Conservation (phyloP, 2,113 vertebrate species). For the Silurus meridionalis region DNA sequence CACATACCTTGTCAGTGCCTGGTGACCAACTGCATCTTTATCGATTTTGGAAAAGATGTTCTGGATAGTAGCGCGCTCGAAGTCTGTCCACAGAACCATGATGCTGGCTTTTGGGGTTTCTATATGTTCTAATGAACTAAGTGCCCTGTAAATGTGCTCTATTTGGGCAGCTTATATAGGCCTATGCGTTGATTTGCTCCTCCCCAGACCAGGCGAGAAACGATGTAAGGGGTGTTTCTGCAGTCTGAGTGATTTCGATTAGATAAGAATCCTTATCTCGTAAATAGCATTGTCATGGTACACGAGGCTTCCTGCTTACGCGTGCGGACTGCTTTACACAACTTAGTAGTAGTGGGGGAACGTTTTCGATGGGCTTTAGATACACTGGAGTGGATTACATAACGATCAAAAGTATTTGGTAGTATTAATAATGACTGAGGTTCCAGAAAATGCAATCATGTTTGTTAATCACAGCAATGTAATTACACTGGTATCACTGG, state of each 20-base stretch:
- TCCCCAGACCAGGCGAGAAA: background rate
- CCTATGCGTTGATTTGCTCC: background rate
- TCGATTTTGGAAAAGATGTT: slow-evolving; percentile 38
- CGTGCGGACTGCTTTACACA: background rate
- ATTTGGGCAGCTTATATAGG: slow-evolving; percentile 17
- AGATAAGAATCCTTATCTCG: slow-evolving; percentile 8
- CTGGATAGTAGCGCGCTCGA: slow-evolving; percentile 58
- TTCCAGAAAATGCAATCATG: background rate
- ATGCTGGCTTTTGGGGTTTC: slow-evolving; percentile 38
- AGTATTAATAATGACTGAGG: too few relatives aligned
- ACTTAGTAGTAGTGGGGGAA: background rate
- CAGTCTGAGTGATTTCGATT: slow-evolving; percentile 12
- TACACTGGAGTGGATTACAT: background rate
- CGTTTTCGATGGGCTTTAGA: background rate
- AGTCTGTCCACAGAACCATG: slow-evolving; percentile 67
- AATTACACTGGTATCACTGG: background rate
- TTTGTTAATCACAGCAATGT: background rate
- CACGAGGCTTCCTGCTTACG: background rate
- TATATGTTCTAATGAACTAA: background rate
- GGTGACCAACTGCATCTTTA: background rate
- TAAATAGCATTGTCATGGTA: background rate
- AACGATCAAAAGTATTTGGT: background rate
- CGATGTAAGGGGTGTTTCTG: slow-evolving; percentile 2
- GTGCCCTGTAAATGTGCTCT: background rate
- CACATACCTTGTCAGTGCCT: slow-evolving; percentile 60